Conservation (phyloP, 2,888 invertebrate species). For the Anoncus sp. region DNA sequence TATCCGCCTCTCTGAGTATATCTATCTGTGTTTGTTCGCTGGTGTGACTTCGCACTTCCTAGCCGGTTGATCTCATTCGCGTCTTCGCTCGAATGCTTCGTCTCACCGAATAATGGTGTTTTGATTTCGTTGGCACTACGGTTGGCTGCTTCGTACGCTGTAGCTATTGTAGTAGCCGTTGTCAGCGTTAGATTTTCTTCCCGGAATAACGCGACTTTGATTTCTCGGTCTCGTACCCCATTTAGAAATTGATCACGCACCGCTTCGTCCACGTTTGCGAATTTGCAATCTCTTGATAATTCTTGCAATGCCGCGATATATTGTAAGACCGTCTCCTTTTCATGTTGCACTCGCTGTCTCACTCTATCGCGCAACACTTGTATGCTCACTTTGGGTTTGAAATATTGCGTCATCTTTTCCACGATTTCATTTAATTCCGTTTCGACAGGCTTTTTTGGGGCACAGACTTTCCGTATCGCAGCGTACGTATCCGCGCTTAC, state of each 20-base stretch:
- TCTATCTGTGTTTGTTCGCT: too few species aligned
- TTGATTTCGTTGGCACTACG: background rate
- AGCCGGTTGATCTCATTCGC: too few species aligned
- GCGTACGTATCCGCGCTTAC: slow-evolving; percentile 41
- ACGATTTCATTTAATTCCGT: background rate
- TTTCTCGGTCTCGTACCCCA: background rate
- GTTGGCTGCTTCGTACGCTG: background rate
- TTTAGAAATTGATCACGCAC: background rate
- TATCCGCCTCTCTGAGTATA: too few species aligned
- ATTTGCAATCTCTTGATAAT: slow-evolving; percentile 10
- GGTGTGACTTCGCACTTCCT: too few species aligned
- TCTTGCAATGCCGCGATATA: slow-evolving; percentile 11
- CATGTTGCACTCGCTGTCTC: background rate
- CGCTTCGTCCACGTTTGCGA: background rate
- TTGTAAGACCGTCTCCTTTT: background rate
- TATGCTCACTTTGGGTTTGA: background rate
- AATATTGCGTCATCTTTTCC: background rate
- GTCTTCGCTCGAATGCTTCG: too few species aligned
- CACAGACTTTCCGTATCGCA: slow-evolving; percentile 14
- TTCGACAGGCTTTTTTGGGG: too few species aligned
- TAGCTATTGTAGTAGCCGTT: background rate
- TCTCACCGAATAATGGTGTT: too few species aligned
- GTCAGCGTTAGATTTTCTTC: background rate
- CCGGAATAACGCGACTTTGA: background rate
- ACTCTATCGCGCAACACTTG: background rate